phyloP scores from a whole-genome alignment of 2,888 invertebrate species.

The Protodeltote pygarga region DNA sequence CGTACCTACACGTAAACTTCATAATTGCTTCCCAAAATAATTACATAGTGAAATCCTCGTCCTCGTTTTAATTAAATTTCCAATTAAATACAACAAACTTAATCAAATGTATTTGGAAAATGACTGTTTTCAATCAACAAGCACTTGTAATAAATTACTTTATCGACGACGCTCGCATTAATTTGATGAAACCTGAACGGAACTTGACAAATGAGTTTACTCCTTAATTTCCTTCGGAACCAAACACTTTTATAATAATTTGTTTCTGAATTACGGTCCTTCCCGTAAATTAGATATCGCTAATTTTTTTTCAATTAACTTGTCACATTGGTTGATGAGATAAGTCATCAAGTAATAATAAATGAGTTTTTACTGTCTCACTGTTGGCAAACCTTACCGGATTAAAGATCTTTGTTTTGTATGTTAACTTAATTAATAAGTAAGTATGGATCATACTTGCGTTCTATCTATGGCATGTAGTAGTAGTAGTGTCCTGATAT shows the following conservation, averaged over 20 bases:
- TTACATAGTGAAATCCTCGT: not conserved
- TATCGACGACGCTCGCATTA: constrained; percentile 53
- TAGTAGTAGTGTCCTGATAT: too few relatives aligned
- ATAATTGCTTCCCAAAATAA: constrained; percentile 9
- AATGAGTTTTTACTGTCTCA: too few relatives aligned
- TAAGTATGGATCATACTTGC: too few relatives aligned
- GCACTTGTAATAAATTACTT: constrained; percentile 55
- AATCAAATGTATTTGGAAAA: constrained; percentile 33
- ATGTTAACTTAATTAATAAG: too few relatives aligned
- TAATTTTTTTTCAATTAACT: constrained; percentile 22
- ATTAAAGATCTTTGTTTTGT: too few relatives aligned
- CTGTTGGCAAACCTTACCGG: too few relatives aligned
- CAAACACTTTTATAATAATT: constrained; percentile 31
- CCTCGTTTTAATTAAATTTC: constrained; percentile 21
- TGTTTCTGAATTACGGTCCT: constrained; percentile 20
- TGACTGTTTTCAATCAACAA: constrained; percentile 46
- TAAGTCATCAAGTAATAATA: not conserved
- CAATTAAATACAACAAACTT: constrained; percentile 24
- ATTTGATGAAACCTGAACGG: constrained; percentile 66
- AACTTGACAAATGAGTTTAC: constrained; percentile 57
- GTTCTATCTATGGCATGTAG: too few relatives aligned
- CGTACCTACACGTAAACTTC: not conserved
- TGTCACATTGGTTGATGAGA: not conserved
- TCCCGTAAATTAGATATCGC: constrained; percentile 1
- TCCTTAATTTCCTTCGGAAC: constrained; percentile 58